Evolutionary conservation across 2,113 vertebrate genomes (phyloP).

Genomic region (Chaetodon auriga): DNA sequence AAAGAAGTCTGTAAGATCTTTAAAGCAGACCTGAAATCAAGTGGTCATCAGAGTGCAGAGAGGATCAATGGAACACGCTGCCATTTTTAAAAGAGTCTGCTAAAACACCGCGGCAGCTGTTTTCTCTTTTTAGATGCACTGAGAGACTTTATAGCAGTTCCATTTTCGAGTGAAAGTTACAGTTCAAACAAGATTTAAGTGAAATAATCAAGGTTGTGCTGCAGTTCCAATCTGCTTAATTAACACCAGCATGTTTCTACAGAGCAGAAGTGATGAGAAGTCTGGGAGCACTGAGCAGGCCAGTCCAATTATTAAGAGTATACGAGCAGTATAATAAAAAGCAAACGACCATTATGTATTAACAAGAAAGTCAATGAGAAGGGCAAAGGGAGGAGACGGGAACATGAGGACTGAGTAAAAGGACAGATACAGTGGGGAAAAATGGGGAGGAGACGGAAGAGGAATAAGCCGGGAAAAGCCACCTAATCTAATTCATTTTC

Average conservation of each 20-base stretch:
- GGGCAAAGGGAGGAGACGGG: slow-evolving; percentile 1
- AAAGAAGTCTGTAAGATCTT: background rate
- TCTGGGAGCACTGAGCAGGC: background rate
- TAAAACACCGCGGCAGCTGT: background rate
- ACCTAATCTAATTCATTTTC: slow-evolving; percentile 46
- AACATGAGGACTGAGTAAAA: slow-evolving; percentile 26
- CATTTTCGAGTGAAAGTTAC: background rate
- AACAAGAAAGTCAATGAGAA: background rate
- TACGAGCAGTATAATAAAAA: slow-evolving; percentile 16
- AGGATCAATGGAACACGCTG: background rate
- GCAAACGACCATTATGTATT: background rate
- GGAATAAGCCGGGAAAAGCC: slow-evolving; percentile 36
- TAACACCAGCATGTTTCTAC: background rate
- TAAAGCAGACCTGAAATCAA: background rate
- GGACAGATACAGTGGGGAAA: background rate
- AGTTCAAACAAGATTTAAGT: background rate
- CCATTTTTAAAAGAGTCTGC: background rate
- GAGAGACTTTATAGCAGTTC: background rate
- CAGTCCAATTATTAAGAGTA: background rate
- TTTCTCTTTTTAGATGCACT: background rate
- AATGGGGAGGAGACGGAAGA: background rate
- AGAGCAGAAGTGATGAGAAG: background rate
- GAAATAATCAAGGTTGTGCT: background rate
- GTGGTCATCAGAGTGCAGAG: background rate
- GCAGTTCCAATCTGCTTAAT: background rate